phyloP scores from a whole-genome alignment of 2,797 vertebrate genomes.

The Jordanella pulchra region DNA sequence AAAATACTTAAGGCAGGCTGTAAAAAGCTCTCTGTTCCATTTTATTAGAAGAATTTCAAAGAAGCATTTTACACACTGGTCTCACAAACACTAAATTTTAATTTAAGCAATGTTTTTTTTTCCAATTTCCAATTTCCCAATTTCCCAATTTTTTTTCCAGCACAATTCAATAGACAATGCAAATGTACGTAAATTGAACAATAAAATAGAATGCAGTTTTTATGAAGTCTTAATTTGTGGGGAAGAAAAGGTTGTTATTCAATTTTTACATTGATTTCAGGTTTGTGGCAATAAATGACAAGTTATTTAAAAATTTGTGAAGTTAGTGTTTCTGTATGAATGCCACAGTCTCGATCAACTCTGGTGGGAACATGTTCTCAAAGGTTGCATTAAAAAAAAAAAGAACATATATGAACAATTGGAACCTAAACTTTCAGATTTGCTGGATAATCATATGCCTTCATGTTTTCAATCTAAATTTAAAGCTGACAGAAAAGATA shows the following conservation, averaged over 20 bases:
- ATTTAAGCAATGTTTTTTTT: no score
- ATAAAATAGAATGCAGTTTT: no score
- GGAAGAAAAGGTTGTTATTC: not conserved
- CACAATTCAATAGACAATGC: no score
- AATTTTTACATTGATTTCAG: not conserved
- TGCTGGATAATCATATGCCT: not conserved
- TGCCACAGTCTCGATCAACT: not conserved
- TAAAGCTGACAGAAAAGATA: not conserved
- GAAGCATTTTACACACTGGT: no score
- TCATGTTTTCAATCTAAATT: not conserved
- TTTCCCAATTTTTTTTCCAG: no score
- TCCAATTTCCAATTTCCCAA: no score
- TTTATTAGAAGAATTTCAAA: no score
- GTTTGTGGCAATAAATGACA: not conserved
- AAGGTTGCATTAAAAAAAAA: not conserved
- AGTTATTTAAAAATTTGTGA: not conserved
- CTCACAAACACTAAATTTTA: no score
- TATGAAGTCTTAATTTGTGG: not conserved
- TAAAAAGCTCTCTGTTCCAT: no score
- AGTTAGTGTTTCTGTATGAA: not conserved
- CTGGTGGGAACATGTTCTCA: not conserved
- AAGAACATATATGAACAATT: not conserved
- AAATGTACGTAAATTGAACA: no score
- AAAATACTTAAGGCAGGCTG: no score
- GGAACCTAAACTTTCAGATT: not conserved